phyloP scores from a whole-genome alignment of 2,888 invertebrate genomes.

The Leuctra nigra region DNA sequence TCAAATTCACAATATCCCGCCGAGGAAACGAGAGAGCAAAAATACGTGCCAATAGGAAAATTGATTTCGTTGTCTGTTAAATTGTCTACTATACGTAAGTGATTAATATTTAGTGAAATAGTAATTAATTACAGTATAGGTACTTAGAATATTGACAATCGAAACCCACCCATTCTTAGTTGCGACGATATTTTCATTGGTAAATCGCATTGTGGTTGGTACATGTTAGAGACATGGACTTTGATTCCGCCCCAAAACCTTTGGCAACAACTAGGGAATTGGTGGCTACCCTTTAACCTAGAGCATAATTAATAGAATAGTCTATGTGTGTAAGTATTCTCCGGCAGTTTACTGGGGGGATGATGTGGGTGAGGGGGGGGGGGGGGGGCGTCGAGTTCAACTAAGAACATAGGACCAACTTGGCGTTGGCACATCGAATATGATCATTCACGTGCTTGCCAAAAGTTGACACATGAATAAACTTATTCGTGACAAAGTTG shows the following conservation, averaged over 20 bases:
- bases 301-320: background rate
- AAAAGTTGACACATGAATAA: constrained; percentile 6
- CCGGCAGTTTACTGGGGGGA: background rate
- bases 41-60: too few relatives aligned
- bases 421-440: constrained; percentile 17
- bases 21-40: too few relatives aligned
- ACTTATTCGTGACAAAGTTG: constrained; percentile 4
- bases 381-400: constrained; percentile 20
- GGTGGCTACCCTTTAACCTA: background rate
- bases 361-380: constrained; percentile 2
- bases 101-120: too few relatives aligned
- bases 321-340: too few relatives aligned
- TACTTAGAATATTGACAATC: too few relatives aligned
- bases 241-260: constrained; percentile 9
- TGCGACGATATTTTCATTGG: background rate
- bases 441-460: background rate
- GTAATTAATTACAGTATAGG: too few relatives aligned
- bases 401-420: constrained; percentile 15
- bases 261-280: background rate
- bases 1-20: too few relatives aligned
- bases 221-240: constrained; percentile 7
- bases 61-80: too few relatives aligned
- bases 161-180: constrained; percentile 16
- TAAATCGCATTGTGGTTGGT: background rate
- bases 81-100: too few relatives aligned